Conservation (phyloP, 2,888 invertebrate species). For the Brachycybe producta region DNA sequence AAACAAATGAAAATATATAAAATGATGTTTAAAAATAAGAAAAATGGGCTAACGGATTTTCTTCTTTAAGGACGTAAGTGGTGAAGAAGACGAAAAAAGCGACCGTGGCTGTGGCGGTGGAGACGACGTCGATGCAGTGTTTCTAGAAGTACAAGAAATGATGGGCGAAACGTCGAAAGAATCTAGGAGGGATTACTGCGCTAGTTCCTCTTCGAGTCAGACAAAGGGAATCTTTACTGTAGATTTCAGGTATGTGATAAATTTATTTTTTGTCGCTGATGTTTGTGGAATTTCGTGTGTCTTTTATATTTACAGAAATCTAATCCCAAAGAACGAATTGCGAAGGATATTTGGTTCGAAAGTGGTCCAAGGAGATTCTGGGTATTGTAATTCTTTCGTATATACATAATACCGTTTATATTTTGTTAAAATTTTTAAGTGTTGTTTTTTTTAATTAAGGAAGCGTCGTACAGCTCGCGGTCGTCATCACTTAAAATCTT, state of each 20-base stretch:
- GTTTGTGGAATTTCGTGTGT: too few relatives aligned
- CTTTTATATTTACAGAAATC: slow-evolving; percentile 40
- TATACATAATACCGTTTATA: background rate
- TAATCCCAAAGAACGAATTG: slow-evolving; percentile 68
- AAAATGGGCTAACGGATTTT: too few relatives aligned
- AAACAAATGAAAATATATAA: too few relatives aligned
- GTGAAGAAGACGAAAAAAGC: too few relatives aligned
- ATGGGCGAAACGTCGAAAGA: slow-evolving; percentile 40
- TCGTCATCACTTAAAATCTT: slow-evolving; percentile 43
- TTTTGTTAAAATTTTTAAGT: slow-evolving; percentile 4
- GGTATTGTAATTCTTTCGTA: slow-evolving; percentile 27
- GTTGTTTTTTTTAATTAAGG: slow-evolving; percentile 16
- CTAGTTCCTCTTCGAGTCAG: slow-evolving; percentile 1
- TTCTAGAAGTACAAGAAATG: slow-evolving; percentile 53
- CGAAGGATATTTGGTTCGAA: slow-evolving; percentile 67
- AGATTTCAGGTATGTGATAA: slow-evolving; percentile 11
- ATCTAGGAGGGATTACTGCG: background rate
- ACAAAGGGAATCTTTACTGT: slow-evolving; percentile 10
- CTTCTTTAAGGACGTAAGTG: too few relatives aligned
- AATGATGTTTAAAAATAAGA: too few relatives aligned
- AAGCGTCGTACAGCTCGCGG: slow-evolving; percentile 36
- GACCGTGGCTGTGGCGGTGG: too few relatives aligned
- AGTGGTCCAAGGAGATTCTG: slow-evolving; percentile 54
- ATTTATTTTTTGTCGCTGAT: background rate
- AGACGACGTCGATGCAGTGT: slow-evolving; percentile 54